Evolutionary conservation across 2,888 invertebrate species (phyloP).

Genomic region (Lithophane leautieri): DNA sequence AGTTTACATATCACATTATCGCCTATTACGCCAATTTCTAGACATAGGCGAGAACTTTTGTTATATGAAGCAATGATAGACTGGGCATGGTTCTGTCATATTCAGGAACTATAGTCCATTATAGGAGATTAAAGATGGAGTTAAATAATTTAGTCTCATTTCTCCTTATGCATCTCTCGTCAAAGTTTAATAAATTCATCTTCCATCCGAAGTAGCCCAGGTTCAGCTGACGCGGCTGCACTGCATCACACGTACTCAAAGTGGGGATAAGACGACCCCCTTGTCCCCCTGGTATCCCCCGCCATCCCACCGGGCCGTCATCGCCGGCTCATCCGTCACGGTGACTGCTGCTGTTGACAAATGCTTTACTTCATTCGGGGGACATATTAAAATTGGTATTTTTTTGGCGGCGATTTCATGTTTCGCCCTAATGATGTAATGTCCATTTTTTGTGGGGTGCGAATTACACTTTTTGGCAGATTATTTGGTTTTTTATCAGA

Average conservation of each 20-base stretch:
- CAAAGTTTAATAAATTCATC: conserved; percentile 38
- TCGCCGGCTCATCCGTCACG: conserved; percentile 80
- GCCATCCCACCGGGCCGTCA: conserved; percentile 66
- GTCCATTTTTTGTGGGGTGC: conserved; percentile 40
- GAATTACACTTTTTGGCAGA: conserved; percentile 6
- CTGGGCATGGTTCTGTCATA: neutral
- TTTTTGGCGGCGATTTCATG: conserved; percentile 62
- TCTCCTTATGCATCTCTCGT: neutral
- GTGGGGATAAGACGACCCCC: conserved; percentile 52
- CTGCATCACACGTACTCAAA: conserved; percentile 63
- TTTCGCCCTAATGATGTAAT: conserved; percentile 46
- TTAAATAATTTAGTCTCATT: conserved; percentile 1
- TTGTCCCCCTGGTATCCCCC: conserved; percentile 33
- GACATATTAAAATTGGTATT: conserved; percentile 75
- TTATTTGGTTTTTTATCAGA: conserved; percentile 15
- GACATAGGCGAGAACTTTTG: neutral
- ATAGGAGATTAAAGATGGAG: neutral
- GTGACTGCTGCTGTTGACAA: conserved; percentile 83
- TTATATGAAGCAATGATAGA: neutral
- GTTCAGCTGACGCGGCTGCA: conserved; percentile 58
- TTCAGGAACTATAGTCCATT: neutral
- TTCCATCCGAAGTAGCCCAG: conserved; percentile 29
- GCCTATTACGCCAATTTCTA: neutral
- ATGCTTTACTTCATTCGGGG: conserved; percentile 76
- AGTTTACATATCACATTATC: neutral